These are phyloP conservation scores for Darevskia mixta DNA, from an alignment of 2,797 vertebrate species.

Conservation along the genomic window DNA sequence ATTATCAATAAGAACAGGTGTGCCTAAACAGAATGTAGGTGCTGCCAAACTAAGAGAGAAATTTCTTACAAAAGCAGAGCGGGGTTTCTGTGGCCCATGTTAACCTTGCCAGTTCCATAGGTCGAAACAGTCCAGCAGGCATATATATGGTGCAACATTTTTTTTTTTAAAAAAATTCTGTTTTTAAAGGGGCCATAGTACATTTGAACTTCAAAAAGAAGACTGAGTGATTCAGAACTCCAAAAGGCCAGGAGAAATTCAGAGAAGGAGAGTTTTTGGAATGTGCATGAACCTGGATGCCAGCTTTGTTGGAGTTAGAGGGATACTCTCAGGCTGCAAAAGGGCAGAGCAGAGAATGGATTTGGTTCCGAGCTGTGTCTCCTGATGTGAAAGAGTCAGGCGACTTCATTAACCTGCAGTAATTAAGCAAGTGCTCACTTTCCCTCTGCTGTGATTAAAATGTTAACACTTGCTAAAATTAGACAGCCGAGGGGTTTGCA, in stretches of 20 bases:
- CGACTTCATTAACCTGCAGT: conserved; percentile 58
- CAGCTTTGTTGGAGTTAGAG: background rate
- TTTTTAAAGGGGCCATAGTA: no score
- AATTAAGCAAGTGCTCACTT: conserved; percentile 49
- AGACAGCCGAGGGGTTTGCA: background rate
- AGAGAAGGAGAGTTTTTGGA: background rate
- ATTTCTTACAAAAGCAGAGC: no score
- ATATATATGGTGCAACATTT: no score
- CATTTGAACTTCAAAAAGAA: background rate
- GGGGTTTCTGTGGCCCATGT: no score
- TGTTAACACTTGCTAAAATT: background rate
- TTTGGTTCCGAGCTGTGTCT: background rate
- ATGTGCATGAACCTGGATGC: background rate
- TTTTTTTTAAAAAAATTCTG: no score
- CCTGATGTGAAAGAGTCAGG: background rate
- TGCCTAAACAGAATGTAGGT: no score
- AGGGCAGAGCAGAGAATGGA: background rate
- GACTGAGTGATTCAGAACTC: background rate
- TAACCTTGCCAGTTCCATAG: no score
- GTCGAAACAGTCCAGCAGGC: no score
- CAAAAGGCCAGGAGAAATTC: background rate
- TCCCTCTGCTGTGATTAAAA: conserved; percentile 44
- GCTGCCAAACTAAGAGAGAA: no score
- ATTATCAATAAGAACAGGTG: no score
- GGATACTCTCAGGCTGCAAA: background rate